Conservation (phyloP, 1,140 invertebrate genomes). For the Lasioglossum albipes region DNA sequence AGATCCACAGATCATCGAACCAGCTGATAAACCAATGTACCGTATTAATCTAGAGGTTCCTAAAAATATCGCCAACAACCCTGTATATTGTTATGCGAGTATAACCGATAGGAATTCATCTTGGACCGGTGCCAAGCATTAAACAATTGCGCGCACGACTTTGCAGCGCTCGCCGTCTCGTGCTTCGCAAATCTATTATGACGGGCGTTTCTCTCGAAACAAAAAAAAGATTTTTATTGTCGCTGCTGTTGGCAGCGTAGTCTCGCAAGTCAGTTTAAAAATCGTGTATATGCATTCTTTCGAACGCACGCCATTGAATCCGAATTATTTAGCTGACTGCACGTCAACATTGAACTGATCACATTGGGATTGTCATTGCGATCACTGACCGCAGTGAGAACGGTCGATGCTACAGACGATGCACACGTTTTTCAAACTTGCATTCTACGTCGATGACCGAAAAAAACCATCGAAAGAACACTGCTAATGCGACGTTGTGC, state of each 20-base stretch:
- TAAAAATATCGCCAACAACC: not conserved
- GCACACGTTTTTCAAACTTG: no score
- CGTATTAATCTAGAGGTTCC: conserved; percentile 1
- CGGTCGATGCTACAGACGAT: no score
- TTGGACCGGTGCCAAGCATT: conserved; percentile 12
- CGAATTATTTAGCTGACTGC: no score
- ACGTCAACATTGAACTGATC: no score
- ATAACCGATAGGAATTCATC: conserved; percentile 25
- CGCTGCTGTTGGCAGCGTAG: not conserved
- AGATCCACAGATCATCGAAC: not conserved
- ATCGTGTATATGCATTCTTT: no score
- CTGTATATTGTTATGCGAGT: not conserved
- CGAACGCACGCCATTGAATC: no score
- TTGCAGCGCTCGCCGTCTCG: not conserved
- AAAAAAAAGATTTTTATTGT: not conserved
- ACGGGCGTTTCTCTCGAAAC: not conserved
- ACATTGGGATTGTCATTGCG: no score
- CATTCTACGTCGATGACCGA: not conserved
- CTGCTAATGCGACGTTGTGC: not conserved
- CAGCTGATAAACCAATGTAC: not conserved
- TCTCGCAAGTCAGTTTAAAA: no score
- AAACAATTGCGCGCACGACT: conserved; percentile 2
- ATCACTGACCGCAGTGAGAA: no score
- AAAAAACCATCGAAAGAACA: not conserved
- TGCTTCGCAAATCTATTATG: not conserved